These are phyloP conservation scores for Protosalanx chinensis DNA, from an alignment of 2,797 vertebrate species.

Conservation along the genomic window DNA sequence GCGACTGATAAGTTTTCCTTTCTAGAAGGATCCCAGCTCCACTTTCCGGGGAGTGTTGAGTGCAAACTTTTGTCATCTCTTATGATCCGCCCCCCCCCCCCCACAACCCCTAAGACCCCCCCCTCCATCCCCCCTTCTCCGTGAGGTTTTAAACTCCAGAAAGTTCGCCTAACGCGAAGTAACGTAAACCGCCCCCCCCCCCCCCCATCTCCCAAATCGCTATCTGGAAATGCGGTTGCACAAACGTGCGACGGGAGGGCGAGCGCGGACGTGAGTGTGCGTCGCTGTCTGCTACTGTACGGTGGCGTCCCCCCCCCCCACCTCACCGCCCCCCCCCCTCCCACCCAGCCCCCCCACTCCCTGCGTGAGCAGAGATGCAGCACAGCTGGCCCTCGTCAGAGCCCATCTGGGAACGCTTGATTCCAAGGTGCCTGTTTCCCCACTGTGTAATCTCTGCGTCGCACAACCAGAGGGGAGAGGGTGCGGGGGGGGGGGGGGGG, in stretches of 20 bases:
- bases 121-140: no score
- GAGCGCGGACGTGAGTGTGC: conserved; percentile 21
- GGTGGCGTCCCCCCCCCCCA: conserved; percentile 37
- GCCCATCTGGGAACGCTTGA: conserved; percentile 77
- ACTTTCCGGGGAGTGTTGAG: no score
- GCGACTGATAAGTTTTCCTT: no score
- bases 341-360: conserved; percentile 45
- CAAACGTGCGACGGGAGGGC: neutral
- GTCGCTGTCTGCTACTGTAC: conserved; percentile 55
- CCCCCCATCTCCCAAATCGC: conserved; percentile 63
- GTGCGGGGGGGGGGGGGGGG: no score
- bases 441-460: conserved; percentile 66
- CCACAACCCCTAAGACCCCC: no score
- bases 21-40: no score
- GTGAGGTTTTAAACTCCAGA: neutral
- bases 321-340: conserved; percentile 36
- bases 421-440: conserved; percentile 71
- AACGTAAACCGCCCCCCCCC: conserved; percentile 33
- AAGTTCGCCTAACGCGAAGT: conserved; percentile 36
- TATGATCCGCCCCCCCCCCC: no score
- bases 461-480: conserved; percentile 74
- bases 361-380: conserved; percentile 50
- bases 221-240: conserved; percentile 54
- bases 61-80: no score
- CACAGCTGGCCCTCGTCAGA: conserved; percentile 75